These are phyloP conservation scores for Pangasius macronema DNA, from an alignment of 2,797 vertebrate species.

Conservation along the genomic window DNA sequence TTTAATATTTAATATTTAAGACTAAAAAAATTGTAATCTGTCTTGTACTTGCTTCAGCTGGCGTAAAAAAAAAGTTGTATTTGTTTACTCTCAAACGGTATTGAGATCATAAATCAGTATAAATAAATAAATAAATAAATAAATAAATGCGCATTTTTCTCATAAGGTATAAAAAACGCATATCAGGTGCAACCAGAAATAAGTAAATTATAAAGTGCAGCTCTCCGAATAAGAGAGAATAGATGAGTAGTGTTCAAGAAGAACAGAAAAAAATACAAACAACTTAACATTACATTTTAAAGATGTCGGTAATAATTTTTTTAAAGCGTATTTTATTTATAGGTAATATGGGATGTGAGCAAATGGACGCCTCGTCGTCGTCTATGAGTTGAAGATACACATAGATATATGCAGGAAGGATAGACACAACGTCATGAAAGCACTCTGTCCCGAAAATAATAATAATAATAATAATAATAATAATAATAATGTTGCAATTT, in stretches of 20 bases:
- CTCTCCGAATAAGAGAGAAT: background rate
- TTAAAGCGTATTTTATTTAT: background rate
- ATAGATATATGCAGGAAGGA: background rate
- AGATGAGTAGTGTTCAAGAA: background rate
- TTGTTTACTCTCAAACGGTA: background rate
- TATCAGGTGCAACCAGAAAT: background rate
- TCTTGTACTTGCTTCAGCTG: background rate
- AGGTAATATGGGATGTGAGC: background rate
- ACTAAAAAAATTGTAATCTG: background rate
- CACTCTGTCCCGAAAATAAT: background rate
- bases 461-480: constrained; percentile 5
- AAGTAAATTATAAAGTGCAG: background rate
- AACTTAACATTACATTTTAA: background rate
- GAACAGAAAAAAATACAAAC: background rate
- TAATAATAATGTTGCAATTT: background rate
- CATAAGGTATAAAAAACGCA: background rate
- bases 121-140: background rate
- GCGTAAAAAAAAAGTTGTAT: background rate
- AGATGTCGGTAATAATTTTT: background rate
- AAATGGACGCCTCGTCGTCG: background rate
- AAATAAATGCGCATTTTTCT: background rate
- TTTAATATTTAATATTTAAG: background rate
- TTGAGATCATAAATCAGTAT: background rate
- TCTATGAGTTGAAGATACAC: background rate
- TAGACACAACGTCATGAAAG: background rate